A percentile compares a stretch with the other conserved stretches of the same genome.
phyloP scores from a whole-genome alignment of 2,888 invertebrate genomes.

The Melanostoma mellinum region DNA sequence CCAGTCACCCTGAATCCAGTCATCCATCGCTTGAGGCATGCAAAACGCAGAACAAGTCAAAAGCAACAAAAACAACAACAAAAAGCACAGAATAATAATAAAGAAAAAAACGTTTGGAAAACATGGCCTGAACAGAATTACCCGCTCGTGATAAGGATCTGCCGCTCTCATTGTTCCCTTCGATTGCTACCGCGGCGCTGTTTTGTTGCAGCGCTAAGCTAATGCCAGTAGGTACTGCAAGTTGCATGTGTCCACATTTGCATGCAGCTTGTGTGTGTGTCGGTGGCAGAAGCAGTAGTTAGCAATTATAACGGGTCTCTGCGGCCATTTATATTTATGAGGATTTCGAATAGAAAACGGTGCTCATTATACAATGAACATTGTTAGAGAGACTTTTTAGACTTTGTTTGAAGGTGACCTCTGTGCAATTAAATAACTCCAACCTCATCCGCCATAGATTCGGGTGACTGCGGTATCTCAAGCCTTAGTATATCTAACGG shows the following conservation, averaged over 20 bases:
- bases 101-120: constrained; percentile 21
- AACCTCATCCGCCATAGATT: constrained; percentile 39
- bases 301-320: constrained; percentile 70
- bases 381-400: constrained; percentile 28
- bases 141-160: constrained; percentile 68
- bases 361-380: constrained; percentile 59
- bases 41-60: constrained; percentile 33
- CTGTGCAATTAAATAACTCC: constrained; percentile 58
- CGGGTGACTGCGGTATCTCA: constrained; percentile 65
- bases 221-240: constrained; percentile 44
- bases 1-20: constrained; percentile 66
- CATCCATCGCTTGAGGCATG: constrained; percentile 69
- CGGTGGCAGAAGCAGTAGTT: constrained; percentile 38
- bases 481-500: constrained; percentile 43
- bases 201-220: constrained; percentile 55
- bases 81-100: constrained; percentile 10
- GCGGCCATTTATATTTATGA: constrained; percentile 73
- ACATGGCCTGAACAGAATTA: constrained; percentile 70
- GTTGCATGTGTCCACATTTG: constrained; percentile 65
- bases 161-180: constrained; percentile 61
- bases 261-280: constrained; percentile 39
- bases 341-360: constrained; percentile 66
- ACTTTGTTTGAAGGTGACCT: constrained; percentile 55
- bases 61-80: constrained; percentile 6
- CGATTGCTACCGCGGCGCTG: constrained; percentile 14